phyloP scores from a whole-genome alignment of 35 echinoderm and acorn worm species.

The Heliocidaris erythrogramma region DNA sequence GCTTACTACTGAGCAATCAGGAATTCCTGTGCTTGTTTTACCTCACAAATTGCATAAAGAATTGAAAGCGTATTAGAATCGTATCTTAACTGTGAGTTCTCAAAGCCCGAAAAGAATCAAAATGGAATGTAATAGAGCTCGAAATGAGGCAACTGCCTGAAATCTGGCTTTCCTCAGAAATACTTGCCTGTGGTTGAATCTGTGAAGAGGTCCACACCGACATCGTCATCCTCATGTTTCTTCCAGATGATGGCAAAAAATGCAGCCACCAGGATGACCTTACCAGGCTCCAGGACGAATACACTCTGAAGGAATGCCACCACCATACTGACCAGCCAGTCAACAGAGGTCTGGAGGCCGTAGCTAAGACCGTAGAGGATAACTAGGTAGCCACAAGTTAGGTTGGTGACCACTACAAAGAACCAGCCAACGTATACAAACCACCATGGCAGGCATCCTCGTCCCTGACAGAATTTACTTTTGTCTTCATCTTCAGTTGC shows the following conservation, averaged over 20 bases:
- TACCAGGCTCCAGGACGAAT: constrained; percentile 78
- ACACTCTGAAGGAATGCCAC: constrained; percentile 78
- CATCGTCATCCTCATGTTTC: constrained; percentile 70
- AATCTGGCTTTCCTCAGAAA: background rate
- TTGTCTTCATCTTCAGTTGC: constrained; percentile 20
- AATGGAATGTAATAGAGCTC: no score
- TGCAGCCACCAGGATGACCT: constrained; percentile 82
- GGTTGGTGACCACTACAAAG: constrained; percentile 47
- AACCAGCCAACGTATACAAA: constrained; percentile 81
- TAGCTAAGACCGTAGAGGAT: constrained; percentile 92
- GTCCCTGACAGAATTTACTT: background rate
- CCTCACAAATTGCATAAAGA: no score
- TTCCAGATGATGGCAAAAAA: constrained; percentile 74
- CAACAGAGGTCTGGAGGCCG: constrained; percentile 77
- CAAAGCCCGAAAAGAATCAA: no score
- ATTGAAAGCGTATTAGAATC: no score
- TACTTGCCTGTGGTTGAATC: constrained; percentile 33
- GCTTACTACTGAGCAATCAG: background rate
- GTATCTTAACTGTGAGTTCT: no score
- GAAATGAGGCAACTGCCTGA: no score
- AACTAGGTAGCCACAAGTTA: constrained; percentile 75
- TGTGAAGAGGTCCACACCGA: constrained; percentile 67
- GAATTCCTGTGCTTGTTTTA: background rate
- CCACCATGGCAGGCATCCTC: constrained; percentile 86
- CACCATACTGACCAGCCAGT: constrained; percentile 92